These are phyloP conservation scores for Drosophila paulistorum DNA, from an alignment of 1,140 invertebrate genomes.

Conservation along the genomic window DNA sequence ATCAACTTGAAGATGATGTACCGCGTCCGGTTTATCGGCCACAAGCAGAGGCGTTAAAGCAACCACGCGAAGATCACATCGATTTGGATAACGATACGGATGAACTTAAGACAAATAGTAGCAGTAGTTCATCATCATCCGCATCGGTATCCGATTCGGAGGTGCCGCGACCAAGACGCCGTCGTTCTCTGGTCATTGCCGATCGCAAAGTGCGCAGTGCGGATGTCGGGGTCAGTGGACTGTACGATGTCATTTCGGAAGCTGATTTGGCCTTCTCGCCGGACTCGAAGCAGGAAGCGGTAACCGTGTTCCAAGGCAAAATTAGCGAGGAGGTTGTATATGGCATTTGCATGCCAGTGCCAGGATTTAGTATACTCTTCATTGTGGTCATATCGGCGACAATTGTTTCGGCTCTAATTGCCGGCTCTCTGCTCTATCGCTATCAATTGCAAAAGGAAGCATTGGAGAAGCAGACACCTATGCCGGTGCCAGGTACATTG, in stretches of 20 bases:
- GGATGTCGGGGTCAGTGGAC: constrained; percentile 92
- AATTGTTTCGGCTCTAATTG: constrained; percentile 91
- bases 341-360: constrained; percentile 94
- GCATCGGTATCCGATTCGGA: constrained; percentile 5
- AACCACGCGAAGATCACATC: constrained; percentile 69
- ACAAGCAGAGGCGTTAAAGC: constrained; percentile 66
- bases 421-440: constrained; percentile 89
- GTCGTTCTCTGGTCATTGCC: constrained; percentile 88
- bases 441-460: constrained; percentile 90
- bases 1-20: constrained; percentile 30
- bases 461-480: constrained; percentile 83
- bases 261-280: constrained; percentile 95
- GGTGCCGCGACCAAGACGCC: constrained; percentile 70
- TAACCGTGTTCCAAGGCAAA: constrained; percentile 93
- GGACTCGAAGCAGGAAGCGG: constrained; percentile 90
- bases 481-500: constrained; percentile 85
- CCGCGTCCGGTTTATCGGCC: constrained; percentile 74
- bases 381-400: constrained; percentile 93
- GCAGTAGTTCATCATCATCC: constrained; percentile 8
- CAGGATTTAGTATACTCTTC: constrained; percentile 94
- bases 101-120: constrained; percentile 30
- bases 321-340: constrained; percentile 95
- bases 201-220: constrained; percentile 90
- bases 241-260: constrained; percentile 96
- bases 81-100: constrained; percentile 67